Percentiles rank a stretch among this genome's conserved stretches.
Evolutionary conservation across 2,888 invertebrate genomes (phyloP).

Genomic region (Catocala sponsa): DNA sequence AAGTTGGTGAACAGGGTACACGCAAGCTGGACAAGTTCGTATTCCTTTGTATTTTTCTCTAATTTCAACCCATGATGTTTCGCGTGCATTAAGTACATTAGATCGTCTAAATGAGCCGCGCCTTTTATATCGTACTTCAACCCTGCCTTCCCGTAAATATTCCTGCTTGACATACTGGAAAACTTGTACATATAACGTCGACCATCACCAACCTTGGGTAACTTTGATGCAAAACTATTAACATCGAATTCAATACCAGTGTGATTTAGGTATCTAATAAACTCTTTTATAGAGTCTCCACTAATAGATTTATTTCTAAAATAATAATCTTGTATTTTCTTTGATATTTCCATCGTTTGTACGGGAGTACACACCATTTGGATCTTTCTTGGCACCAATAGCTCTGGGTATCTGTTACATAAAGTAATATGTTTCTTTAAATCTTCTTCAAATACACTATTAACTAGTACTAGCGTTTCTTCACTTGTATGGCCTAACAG

Average conservation of each 20-base stretch:
- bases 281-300: slow-evolving; percentile 51
- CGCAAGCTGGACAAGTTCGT: slow-evolving; percentile 61
- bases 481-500: slow-evolving; percentile 91
- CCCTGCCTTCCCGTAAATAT: slow-evolving; percentile 57
- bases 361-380: slow-evolving; percentile 44
- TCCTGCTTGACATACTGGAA: slow-evolving; percentile 62
- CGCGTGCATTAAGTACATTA: slow-evolving; percentile 68
- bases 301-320: slow-evolving; percentile 55
- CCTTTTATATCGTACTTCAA: slow-evolving; percentile 59
- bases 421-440: slow-evolving; percentile 11
- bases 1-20: slow-evolving; percentile 70
- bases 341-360: slow-evolving; percentile 55
- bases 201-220: slow-evolving; percentile 28
- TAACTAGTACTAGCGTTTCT: slow-evolving; percentile 82
- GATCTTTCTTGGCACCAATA: slow-evolving; percentile 63
- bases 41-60: slow-evolving; percentile 59
- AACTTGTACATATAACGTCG: slow-evolving; percentile 47
- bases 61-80: slow-evolving; percentile 56
- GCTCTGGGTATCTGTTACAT: slow-evolving; percentile 58
- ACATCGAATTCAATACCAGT: slow-evolving; percentile 50
- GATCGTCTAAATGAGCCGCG: slow-evolving; percentile 69
- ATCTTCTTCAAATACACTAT: slow-evolving; percentile 26
- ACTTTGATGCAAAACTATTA: slow-evolving; percentile 30
- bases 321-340: slow-evolving; percentile 61
- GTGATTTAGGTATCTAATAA: slow-evolving; percentile 52